phyloP scores from a whole-genome alignment of 2,888 invertebrate species.

The Chymomyza caudatula region DNA sequence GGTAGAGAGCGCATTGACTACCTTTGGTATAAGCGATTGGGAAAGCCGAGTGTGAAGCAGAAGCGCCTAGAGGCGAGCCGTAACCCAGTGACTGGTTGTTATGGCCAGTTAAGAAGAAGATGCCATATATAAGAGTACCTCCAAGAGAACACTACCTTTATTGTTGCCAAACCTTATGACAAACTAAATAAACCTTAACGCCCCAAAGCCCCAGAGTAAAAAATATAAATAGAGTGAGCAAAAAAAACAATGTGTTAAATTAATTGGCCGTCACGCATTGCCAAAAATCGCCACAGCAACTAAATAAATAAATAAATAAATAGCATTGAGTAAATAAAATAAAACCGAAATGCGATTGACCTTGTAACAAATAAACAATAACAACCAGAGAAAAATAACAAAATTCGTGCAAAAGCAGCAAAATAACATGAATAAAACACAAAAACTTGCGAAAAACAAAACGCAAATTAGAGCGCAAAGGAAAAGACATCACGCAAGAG shows the following conservation, averaged over 20 bases:
- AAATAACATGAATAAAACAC: background rate
- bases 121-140: too few relatives aligned
- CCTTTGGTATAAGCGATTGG: too few relatives aligned
- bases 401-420: slow-evolving; percentile 18
- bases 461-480: slow-evolving; percentile 31
- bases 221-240: slow-evolving; percentile 1
- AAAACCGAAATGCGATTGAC: slow-evolving; percentile 19
- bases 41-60: too few relatives aligned
- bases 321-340: slow-evolving; percentile 7
- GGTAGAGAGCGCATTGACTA: too few relatives aligned
- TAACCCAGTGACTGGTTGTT: too few relatives aligned
- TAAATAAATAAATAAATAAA: slow-evolving; percentile 28
- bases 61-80: too few relatives aligned
- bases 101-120: too few relatives aligned
- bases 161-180: too few relatives aligned
- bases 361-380: slow-evolving; percentile 17
- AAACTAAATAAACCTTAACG: background rate
- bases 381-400: slow-evolving; percentile 16
- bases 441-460: slow-evolving; percentile 14
- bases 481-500: slow-evolving; percentile 1
- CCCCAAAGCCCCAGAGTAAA: background rate
- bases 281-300: slow-evolving; percentile 26
- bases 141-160: too few relatives aligned
- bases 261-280: slow-evolving; percentile 46
- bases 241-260: slow-evolving; percentile 39